Evolutionary conservation across 1,140 invertebrate genomes (phyloP), one percentile per base, ranked within the genome.

Genomic region (Centruroides sculpturatus): DNA sequence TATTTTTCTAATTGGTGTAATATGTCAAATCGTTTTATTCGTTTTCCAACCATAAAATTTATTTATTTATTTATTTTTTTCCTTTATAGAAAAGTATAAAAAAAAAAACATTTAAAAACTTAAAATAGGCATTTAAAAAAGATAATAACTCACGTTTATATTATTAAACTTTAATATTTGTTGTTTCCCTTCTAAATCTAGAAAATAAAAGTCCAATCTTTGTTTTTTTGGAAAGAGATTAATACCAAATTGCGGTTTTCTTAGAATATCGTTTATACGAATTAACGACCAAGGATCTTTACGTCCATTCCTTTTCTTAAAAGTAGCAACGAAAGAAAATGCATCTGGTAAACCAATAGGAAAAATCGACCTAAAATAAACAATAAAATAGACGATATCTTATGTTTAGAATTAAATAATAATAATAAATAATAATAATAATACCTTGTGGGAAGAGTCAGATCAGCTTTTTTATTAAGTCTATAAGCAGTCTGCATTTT

Each of bases 401-500:
- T 41, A 5, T 41, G 41, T 41, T 23, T 23, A 23, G 23, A 23
- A 23, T 23, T 23, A 23, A 23, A 41, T 6, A 41, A 41, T 41
- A 41, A 41, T 66, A 66, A 60, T 59, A 50, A 54, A 36, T 48
- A 5, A n/a, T n/a, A 23, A 23, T 23, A 1, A 23, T 1, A 23
- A 73, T 73, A 85, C 85, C 79, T 80, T 57, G 85, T 83, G 3
- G 82, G 78, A 35, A 86, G 69, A 2, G 81, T 82, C 36, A 89
- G 71, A 73, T 89, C 82, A 9, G 85, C 81, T 51, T 81, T 77
- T 67, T 77, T 78, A 53, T 85, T 82, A 35, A 91, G 74, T 63
- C 85, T 77, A 69, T 86, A 90, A 0, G 86, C 87, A 4, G 81
- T 85, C 73, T 90, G 87, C 67, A 86, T 74, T 9, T 79, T 71